Percentiles rank a stretch among this genome's conserved stretches.
phyloP scores from a whole-genome alignment of 1,140 invertebrate species.

The Drosophila biarmipes region DNA sequence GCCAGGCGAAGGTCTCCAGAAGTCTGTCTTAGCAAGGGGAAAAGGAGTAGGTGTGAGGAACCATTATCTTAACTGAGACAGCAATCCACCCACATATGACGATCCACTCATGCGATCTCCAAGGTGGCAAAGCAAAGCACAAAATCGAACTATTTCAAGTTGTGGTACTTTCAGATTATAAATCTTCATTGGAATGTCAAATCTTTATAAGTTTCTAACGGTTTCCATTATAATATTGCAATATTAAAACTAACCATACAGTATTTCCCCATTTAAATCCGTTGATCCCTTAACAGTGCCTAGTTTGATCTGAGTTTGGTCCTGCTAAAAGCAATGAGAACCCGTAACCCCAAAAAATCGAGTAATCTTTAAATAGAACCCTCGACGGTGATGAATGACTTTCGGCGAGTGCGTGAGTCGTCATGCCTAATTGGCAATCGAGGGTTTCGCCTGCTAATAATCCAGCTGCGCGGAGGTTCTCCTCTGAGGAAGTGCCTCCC shows the following conservation, averaged over 20 bases:
- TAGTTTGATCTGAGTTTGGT: no score
- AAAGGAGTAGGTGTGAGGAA: conserved; percentile 14
- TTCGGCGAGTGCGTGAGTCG: conserved; percentile 30
- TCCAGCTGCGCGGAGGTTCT: conserved; percentile 26
- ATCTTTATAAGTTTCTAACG: no score
- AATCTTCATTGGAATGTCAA: no score
- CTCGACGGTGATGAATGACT: conserved; percentile 52
- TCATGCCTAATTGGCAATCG: conserved; percentile 34
- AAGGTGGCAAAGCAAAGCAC: background rate
- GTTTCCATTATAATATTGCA: no score
- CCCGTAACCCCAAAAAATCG: background rate
- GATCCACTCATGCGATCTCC: background rate
- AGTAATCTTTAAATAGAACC: conserved; percentile 14
- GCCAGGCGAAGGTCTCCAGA: conserved; percentile 19
- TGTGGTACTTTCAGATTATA: background rate
- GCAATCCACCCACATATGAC: background rate
- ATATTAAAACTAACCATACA: no score
- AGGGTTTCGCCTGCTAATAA: conserved; percentile 21
- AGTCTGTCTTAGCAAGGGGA: background rate
- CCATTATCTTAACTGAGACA: background rate
- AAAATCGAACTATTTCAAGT: background rate
- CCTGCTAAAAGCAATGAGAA: background rate
- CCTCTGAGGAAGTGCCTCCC: conserved; percentile 18
- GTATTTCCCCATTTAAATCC: no score
- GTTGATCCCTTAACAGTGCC: no score